Base-by-base conservation (phyloP, 2,797 vertebrate genomes). In the Tapera naevia region DNA sequence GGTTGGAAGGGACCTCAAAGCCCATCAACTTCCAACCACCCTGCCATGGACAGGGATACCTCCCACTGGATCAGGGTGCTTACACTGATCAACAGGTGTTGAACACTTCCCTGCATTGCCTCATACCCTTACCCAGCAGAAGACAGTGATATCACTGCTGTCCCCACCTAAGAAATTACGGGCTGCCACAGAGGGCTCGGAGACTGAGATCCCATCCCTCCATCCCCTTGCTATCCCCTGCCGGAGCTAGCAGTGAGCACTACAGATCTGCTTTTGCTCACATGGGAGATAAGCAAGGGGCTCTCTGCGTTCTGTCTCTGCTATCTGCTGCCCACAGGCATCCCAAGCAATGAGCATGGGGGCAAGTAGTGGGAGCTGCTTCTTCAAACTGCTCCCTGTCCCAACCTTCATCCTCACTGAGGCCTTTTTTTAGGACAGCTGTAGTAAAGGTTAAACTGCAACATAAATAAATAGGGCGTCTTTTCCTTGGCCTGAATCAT, bases 371-470 rank as follows among this genome's bases (percentile, higher is more conserved):
- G 45, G 45, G 35, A 56, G 28, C 17, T 3, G 4, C 62, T 53
- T 32, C 35, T 76, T 57, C 73, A 69, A 78, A 62, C 65, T n/a
- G 13, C 18, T 79, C 56, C 18, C 19, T 28, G 21, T 56, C 83
- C 32, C 67, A 70, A 6, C 65, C 39, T 74, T 76, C 53, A 25
- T 69, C 50, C 54, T 73, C 3, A 2, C 35, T 0, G 3, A 56
- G 13, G 30, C 21, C 9, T 17, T 87, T 83, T 65, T 78, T 23
- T 4, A 0, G 18, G 58, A 39, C 56, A 89, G 61, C 80, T 75
- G 30, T 61, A 83, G 3, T 67, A 86, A 93, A 89, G 75, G 51
- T 85, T 85, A 64, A 64, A 51, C 30, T 79, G 39, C 80, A 93
- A 46, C 41, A 67, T 72, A 91, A 88, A 87, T 43, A 90, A 80